phyloP scores from a whole-genome alignment of 1,140 invertebrate genomes.

The Brachionus rubens region DNA sequence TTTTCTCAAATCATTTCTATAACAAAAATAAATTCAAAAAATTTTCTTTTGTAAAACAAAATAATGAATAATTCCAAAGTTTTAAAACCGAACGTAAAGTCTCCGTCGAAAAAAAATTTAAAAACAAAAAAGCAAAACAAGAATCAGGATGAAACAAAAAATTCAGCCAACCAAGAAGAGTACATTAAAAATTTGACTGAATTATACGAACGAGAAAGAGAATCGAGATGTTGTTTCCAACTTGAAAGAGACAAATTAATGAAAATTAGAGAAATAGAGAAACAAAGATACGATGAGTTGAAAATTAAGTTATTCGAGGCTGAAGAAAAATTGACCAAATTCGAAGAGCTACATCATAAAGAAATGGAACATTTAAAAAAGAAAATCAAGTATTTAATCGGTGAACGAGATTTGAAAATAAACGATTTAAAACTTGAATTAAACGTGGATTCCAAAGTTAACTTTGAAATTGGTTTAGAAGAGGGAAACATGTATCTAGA shows the following conservation, averaged over 20 bases:
- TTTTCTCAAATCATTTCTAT: too few relatives aligned
- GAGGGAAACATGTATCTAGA: neutral
- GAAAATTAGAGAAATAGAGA: slow-evolving; percentile 17
- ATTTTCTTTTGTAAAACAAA: too few relatives aligned
- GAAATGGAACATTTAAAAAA: slow-evolving; percentile 1
- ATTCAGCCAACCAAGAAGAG: slow-evolving; percentile 1
- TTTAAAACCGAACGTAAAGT: neutral
- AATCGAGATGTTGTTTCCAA: slow-evolving; percentile 29
- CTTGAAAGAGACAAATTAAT: slow-evolving; percentile 23
- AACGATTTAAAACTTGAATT: slow-evolving; percentile 16
- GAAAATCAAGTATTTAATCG: slow-evolving; percentile 39
- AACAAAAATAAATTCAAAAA: too few relatives aligned
- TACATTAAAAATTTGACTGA: slow-evolving; percentile 10
- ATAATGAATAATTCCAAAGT: neutral
- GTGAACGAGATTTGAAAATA: slow-evolving; percentile 1
- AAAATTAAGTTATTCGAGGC: neutral
- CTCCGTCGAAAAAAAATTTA: neutral
- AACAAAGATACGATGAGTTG: slow-evolving; percentile 2
- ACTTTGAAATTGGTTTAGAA: neutral
- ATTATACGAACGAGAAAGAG: neutral
- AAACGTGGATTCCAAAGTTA: neutral
- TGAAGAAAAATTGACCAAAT: neutral
- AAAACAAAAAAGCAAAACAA: neutral
- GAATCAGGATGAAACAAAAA: too few relatives aligned
- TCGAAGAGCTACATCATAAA: neutral